Evolutionary conservation across 2,797 vertebrate species (phyloP).

Genomic region (Neosalanx taihuensis): DNA sequence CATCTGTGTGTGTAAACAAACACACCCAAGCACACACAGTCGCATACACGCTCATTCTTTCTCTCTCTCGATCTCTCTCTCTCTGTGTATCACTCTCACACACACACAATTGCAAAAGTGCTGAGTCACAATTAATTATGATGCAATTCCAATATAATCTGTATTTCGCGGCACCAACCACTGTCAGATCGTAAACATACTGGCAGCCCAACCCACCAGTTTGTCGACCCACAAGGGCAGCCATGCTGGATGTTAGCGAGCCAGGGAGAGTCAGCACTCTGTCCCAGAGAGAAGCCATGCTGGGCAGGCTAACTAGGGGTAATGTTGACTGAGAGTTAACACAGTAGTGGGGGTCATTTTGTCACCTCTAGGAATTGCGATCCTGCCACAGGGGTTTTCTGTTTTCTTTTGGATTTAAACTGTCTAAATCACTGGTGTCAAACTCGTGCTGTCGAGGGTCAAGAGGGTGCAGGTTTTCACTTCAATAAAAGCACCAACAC

Average conservation of each 20-base stretch:
- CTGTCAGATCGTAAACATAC: background rate
- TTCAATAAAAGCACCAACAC: too few relatives aligned
- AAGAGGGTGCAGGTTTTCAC: too few relatives aligned
- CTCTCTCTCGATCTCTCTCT: too few relatives aligned
- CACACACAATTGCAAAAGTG: background rate
- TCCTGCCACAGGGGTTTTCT: too few relatives aligned
- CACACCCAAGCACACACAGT: conserved; percentile 9
- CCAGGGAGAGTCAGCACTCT: background rate
- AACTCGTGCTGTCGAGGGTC: too few relatives aligned
- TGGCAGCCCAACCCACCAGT: conserved; percentile 1
- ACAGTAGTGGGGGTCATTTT: conserved; percentile 2
- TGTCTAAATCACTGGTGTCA: too few relatives aligned
- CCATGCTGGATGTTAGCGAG: background rate
- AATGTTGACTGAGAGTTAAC: background rate
- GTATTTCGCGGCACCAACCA: background rate
- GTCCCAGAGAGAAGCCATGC: background rate
- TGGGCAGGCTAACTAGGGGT: background rate
- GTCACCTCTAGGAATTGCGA: conserved; percentile 10
- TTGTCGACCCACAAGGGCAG: background rate
- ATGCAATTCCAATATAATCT: background rate
- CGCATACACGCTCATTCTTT: background rate
- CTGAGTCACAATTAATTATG: too few relatives aligned
- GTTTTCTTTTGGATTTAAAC: too few relatives aligned
- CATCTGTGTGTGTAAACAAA: background rate
- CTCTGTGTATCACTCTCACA: background rate